Evolutionary conservation across 2,888 invertebrate species (phyloP).

Genomic region (Pinctada fucata): DNA sequence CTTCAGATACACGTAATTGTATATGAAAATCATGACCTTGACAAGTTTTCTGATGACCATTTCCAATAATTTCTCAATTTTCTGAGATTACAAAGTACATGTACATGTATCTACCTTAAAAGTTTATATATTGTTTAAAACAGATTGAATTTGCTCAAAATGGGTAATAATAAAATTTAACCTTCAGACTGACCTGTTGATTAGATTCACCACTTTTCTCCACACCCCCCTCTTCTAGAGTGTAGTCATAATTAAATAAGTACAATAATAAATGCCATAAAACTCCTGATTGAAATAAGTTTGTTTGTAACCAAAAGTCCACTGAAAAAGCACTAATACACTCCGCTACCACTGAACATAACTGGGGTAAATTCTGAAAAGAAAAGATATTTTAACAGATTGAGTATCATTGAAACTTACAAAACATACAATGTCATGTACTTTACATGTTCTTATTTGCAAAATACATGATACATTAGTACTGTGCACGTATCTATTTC

Average conservation of each 20-base stretch:
- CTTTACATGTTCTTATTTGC: too few species aligned
- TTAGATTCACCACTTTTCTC: slow-evolving; percentile 90
- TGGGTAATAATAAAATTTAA: not conserved
- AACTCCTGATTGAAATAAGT: slow-evolving; percentile 83
- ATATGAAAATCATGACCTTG: too few species aligned
- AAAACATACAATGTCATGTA: too few species aligned
- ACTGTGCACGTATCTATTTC: too few species aligned
- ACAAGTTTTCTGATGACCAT: too few species aligned
- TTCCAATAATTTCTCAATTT: too few species aligned
- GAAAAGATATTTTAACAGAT: not conserved
- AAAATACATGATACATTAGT: too few species aligned
- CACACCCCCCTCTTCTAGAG: slow-evolving; percentile 96
- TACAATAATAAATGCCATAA: slow-evolving; percentile 94
- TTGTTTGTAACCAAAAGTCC: slow-evolving; percentile 88
- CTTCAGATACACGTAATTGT: too few species aligned
- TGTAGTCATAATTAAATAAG: slow-evolving; percentile 97
- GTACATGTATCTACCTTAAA: too few species aligned
- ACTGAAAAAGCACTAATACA: slow-evolving; percentile 91
- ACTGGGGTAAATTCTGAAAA: slow-evolving; percentile 84
- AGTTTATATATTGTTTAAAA: not conserved
- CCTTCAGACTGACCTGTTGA: slow-evolving; percentile 80
- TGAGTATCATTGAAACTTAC: too few species aligned
- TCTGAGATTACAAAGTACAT: too few species aligned
- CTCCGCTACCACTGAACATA: slow-evolving; percentile 92
- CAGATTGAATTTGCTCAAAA: not conserved